These are phyloP conservation scores for Abramis brama DNA, from an alignment of 2,113 vertebrate species.

Conservation along the genomic window DNA sequence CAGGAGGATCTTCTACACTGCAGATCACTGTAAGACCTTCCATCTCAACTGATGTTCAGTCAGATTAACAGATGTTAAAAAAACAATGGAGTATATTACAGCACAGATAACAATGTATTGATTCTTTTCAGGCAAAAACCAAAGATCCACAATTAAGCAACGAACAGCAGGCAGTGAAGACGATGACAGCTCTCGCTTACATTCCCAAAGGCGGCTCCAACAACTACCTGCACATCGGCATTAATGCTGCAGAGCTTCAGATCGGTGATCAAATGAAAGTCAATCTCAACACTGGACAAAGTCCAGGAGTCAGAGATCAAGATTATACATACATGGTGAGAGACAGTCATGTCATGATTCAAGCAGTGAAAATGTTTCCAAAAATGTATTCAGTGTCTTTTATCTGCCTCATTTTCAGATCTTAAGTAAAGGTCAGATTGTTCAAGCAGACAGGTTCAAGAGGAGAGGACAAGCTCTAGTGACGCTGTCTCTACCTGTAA, in stretches of 20 bases:
- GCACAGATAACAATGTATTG: not conserved
- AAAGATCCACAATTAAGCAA: not conserved
- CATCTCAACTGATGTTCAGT: not conserved
- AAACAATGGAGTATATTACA: not conserved
- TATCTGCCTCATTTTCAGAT: constrained; percentile 61
- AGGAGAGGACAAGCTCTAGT: constrained; percentile 68
- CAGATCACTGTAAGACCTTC: constrained; percentile 62
- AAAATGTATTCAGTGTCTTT: not conserved
- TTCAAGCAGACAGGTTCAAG: constrained; percentile 52
- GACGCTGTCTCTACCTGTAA: constrained; percentile 58
- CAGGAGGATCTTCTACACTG: fast-evolving
- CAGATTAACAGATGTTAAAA: not conserved
- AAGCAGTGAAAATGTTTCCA: not conserved
- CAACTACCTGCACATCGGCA: constrained; percentile 74
- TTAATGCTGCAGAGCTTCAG: constrained; percentile 47
- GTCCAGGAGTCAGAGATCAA: not conserved
- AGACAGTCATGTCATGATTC: not conserved
- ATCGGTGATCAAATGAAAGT: constrained; percentile 64
- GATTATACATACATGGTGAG: constrained; percentile 78
- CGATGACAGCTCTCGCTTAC: constrained; percentile 69
- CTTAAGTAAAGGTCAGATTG: constrained; percentile 74
- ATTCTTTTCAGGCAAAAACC: not conserved
- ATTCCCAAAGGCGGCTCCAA: constrained; percentile 46
- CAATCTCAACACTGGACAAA: constrained; percentile 58
- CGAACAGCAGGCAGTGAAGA: constrained; percentile 65